Conservation (phyloP, 2,113 vertebrate species). For the Thalassoma bifasciatum region DNA sequence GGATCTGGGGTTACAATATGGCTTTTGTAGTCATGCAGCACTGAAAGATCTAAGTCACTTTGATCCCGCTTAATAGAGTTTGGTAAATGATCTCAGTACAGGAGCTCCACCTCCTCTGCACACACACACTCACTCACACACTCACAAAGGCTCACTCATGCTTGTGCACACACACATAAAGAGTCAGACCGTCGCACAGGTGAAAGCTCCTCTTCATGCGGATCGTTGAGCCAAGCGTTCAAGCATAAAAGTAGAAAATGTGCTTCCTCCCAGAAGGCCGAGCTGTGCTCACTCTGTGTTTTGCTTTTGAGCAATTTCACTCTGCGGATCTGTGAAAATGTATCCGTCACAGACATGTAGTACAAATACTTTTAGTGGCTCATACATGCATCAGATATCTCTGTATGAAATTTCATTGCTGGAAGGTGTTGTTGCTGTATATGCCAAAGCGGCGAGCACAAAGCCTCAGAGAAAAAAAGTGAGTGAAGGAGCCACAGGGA, state of each 20-base stretch:
- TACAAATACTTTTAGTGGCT: conserved; percentile 12
- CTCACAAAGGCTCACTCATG: conserved; percentile 39
- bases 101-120: conserved; percentile 58
- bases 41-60: conserved; percentile 82
- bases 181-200: conserved; percentile 61
- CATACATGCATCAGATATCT: conserved; percentile 13
- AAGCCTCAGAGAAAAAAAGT: conserved; percentile 33
- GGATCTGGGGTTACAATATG: conserved; percentile 81
- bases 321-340: conserved; percentile 12
- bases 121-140: conserved; percentile 40
- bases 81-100: conserved; percentile 83
- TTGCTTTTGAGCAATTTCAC: conserved; percentile 24
- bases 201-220: conserved; percentile 65
- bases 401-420: conserved; percentile 12
- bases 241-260: conserved; percentile 66
- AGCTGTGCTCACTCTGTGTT: conserved; percentile 16
- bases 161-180: conserved; percentile 56
- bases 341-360: not conserved
- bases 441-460: conserved; percentile 31
- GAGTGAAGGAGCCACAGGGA: conserved; percentile 58
- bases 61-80: conserved; percentile 85
- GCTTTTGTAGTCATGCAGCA: conserved; percentile 81
- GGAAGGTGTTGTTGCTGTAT: conserved; percentile 28
- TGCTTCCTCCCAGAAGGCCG: conserved; percentile 43
- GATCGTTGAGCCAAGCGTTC: conserved; percentile 64